Base-by-base conservation (phyloP, 2,113 vertebrate genomes). In the Amia ocellicauda region DNA sequence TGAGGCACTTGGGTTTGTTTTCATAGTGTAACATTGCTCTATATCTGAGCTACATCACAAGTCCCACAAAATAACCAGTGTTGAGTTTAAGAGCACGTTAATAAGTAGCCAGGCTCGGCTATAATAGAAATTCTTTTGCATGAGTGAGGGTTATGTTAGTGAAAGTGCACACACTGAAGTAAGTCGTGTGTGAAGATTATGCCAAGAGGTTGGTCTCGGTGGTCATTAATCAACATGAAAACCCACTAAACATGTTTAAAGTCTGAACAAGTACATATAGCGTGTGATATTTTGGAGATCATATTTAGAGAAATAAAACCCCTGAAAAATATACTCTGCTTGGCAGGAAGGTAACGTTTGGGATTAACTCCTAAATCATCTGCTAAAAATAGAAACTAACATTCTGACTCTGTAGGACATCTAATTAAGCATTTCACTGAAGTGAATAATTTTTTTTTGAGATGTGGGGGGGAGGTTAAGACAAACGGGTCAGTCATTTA, bases 321-420 rank as follows among this genome's bases (percentile, higher is more conserved):
- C 17, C 7, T 4, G 47, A 50, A 16, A 50, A 50, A 13, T 16
- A 50, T 16, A 50, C 47, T 50, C 47, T 0, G 63, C 60, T 63
- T 59, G 55, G 60, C 16, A 50, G 2, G 58, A 47, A 70, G 49
- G 70, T 85, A 86, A 72, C 80, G 64, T 63, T 27, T 23, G 72
- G 81, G 80, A 87, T 80, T 74, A 69, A 74, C 74, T 74, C 72
- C 78, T 73, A 78, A 49, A 82, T 83, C 71, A 60, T 2, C 61
- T 64, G 62, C 77, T 87, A 85, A 79, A 86, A 86, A 88, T 89
- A 89, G 72, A 52, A 73, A 80, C 78, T 82, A 83, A 75, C 83
- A 79, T 68, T 66, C 75, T 74, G 62, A 70, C 76, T 80, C 80
- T 78, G 75, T 78, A 75, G 78, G 80, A 76, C 78, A 77, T 73